Evolutionary conservation across 2,113 vertebrate genomes (phyloP), one percentile per base, ranked within the genome.

Genomic region (Tetraodon nigroviridis): DNA sequence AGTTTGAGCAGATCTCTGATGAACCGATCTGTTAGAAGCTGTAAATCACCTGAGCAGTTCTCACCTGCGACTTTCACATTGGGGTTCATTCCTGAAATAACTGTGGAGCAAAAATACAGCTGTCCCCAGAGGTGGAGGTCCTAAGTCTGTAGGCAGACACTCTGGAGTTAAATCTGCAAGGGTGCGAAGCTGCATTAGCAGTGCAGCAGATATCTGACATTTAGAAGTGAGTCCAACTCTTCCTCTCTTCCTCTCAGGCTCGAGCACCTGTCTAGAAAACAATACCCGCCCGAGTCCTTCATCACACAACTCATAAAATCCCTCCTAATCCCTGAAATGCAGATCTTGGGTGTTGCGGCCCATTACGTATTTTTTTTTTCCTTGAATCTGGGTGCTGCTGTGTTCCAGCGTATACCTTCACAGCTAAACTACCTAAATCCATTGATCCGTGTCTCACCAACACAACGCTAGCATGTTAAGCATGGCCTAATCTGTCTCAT

Each of bases 401-500:
- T 73, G 78, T 79, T 81, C 67, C 61, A 58, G 76, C 75, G 61
- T 83, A 77, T 75, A 83, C 82, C 80, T 87, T 58, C 50, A 47
- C 80, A 80, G 82, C 79, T 85, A 84, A 80, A 81, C 76, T 58
- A 79, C 80, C 67, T 86, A 81, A 88, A 21, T 75, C 82, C 80
- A 79, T 37, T 84, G 84, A 88, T 87, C 84, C 79, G 67, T 70
- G 75, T 78, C 84, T 83, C 64, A 75, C 71, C 75, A 71, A 78
- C 70, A 78, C 71, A 88, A 82, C 66, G 21, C 60, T 47, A 84
- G 74, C 76, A 76, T 81, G 83, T 87, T 85, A 85, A 89, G 79
- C 79, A 24, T 75, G 55, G 61, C 69, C 77, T 89, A 89, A 89
- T 88, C 86, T 85, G 83, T 78, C 78, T 86, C 83, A 78, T 59